Base-by-base conservation (phyloP, 2,113 vertebrate species). In the Dunckerocampus dactyliophorus region DNA sequence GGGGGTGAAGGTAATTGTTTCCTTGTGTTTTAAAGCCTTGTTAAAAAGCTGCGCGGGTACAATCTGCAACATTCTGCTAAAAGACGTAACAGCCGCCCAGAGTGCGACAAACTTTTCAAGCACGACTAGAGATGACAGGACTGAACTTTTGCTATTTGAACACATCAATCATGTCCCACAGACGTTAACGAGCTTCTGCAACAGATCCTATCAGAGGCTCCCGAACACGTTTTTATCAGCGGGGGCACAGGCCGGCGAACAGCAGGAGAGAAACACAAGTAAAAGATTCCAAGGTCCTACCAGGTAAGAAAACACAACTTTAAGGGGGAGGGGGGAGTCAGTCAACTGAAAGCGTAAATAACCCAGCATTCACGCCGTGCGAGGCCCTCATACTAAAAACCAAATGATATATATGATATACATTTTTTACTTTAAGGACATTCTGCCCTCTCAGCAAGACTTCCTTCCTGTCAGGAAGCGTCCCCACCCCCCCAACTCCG, bases 381-480 rank as follows among this genome's bases (percentile, higher is more conserved):
- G 53, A 74, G 59, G 47, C 54, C 59, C 72, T 72, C 67, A 82
- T 80, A 80, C 81, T 88, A 88, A 89, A 93, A 92, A 67, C 87
- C 65, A 82, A 73, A 69, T 87, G 92, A 80, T 28, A 80, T 28
- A 42, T 42, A 8, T 34, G 31, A 90, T 87, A 85, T 87, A 90
- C 91, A 92, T 90, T 89, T 89, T 90, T 93, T 5, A 22, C 92
- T 90, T 80, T 69, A 67, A 91, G 89, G 87, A 91, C 72, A 81
- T 82, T 76, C 63, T 75, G 70, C 57, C 66, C 61, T 90, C 87
- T 82, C 90, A 91, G 88, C 62, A 71, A 76, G 79, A 86, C 88
- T 88, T 72, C 89, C 91, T 96, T 98, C 95, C 95, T 96, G 93
- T 93, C 94, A 94, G 94, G 94, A 96, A 94, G 91, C 31, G 6